Evolutionary conservation across 2,888 invertebrate species (phyloP).

Genomic region (Drosophila greeni): DNA sequence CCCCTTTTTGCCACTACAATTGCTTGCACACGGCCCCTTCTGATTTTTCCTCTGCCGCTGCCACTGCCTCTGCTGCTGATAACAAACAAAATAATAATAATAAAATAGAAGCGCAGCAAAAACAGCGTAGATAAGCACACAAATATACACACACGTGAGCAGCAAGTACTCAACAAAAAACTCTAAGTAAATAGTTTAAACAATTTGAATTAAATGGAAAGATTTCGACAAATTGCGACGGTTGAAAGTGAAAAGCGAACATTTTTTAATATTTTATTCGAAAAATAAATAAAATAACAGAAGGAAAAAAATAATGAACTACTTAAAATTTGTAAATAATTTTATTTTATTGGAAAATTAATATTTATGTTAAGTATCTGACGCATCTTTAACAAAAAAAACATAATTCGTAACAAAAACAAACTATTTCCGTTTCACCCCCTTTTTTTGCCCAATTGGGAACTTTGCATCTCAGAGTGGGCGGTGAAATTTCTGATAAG

Average conservation of each 20-base stretch:
- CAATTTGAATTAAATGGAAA: conserved; percentile 1
- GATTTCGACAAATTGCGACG: not conserved
- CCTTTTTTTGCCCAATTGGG: conserved; percentile 7
- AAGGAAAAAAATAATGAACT: too few species aligned
- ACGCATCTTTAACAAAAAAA: too few species aligned
- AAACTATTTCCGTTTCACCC: conserved; percentile 2
- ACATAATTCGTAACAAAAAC: not conserved
- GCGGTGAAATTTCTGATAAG: conserved; percentile 21
- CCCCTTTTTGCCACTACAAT: not conserved
- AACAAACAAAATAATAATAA: conserved; percentile 45
- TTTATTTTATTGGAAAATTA: too few species aligned
- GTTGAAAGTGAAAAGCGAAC: not conserved
- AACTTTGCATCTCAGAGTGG: conserved; percentile 18
- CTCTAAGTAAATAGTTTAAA: conserved; percentile 36
- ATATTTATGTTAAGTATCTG: too few species aligned
- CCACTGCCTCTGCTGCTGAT: conserved; percentile 33
- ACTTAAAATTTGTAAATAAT: too few species aligned
- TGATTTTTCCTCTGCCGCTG: conserved; percentile 1
- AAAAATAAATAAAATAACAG: too few species aligned
- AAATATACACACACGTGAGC: conserved; percentile 21
- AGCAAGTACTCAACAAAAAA: conserved; percentile 1
- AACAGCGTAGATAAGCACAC: conserved; percentile 55
- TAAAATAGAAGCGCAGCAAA: conserved; percentile 50
- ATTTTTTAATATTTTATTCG: not conserved
- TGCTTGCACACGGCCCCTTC: conserved; percentile 18